These are phyloP conservation scores for Trematocara stigmaticum DNA, from an alignment of 2,113 vertebrate species.

Conservation along the genomic window DNA sequence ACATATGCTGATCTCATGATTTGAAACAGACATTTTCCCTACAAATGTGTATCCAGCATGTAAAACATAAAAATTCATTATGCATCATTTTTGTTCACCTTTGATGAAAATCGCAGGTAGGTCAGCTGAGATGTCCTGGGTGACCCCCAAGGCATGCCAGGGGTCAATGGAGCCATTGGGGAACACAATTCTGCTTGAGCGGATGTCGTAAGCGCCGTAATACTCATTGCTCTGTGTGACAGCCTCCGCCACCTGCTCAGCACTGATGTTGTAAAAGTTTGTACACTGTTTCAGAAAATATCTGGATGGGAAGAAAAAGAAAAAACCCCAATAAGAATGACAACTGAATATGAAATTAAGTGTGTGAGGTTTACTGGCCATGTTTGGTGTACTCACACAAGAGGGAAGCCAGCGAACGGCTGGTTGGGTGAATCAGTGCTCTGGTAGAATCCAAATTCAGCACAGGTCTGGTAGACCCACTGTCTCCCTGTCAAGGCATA, in stretches of 20 bases:
- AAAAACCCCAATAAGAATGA: not conserved
- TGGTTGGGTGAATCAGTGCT: constrained; percentile 67
- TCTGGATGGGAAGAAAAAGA: not conserved
- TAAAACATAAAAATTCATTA: not conserved
- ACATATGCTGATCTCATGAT: not conserved
- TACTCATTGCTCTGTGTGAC: constrained; percentile 63
- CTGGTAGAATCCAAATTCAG: constrained; percentile 77
- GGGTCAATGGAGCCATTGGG: constrained; percentile 69
- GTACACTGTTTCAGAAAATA: constrained; percentile 54
- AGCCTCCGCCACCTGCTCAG: constrained; percentile 35
- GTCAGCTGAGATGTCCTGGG: constrained; percentile 37
- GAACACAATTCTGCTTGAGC: constrained; percentile 62
- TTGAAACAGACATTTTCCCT: not conserved
- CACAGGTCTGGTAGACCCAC: constrained; percentile 71
- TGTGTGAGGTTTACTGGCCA: not conserved
- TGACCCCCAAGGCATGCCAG: constrained; percentile 68
- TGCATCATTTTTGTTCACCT: constrained; percentile 29
- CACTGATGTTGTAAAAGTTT: constrained; percentile 57
- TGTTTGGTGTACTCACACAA: constrained; percentile 55
- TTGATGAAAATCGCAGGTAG: constrained; percentile 68
- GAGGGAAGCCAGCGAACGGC: constrained; percentile 65
- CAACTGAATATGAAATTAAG: not conserved
- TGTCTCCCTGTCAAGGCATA: constrained; percentile 54
- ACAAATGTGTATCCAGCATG: not conserved
- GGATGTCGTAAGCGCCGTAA: constrained; percentile 59